Conservation (phyloP, 1,140 invertebrate species). For the Apis dorsata region DNA sequence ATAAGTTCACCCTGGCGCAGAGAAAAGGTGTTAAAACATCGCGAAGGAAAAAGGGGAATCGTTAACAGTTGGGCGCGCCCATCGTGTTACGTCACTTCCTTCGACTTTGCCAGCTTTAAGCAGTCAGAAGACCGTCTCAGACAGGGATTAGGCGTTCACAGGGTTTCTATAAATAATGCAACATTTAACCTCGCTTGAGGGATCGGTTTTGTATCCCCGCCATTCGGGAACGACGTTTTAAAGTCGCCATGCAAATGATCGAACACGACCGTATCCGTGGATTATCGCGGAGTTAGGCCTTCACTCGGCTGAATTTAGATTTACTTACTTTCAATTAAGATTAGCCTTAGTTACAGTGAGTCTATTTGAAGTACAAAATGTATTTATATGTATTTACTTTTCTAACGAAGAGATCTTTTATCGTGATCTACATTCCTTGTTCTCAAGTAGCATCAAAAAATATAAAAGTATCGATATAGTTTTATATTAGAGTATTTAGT, state of each 20-base stretch:
- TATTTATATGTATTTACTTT: not conserved
- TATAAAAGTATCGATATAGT: too few relatives aligned
- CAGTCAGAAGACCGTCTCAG: slow-evolving; percentile 66
- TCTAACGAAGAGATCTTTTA: too few relatives aligned
- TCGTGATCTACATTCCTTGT: too few relatives aligned
- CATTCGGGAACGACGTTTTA: slow-evolving; percentile 22
- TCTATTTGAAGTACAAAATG: not conserved
- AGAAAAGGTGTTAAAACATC: slow-evolving; percentile 31
- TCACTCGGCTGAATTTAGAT: not conserved
- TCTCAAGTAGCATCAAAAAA: too few relatives aligned
- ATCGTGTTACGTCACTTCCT: slow-evolving; percentile 57
- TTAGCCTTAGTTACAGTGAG: not conserved
- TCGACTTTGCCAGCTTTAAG: slow-evolving; percentile 56
- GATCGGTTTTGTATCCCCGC: slow-evolving; percentile 37
- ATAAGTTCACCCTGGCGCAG: not conserved
- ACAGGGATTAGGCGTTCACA: slow-evolving; percentile 64
- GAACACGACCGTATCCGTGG: slow-evolving; percentile 2
- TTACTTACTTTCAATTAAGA: not conserved
- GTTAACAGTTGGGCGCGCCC: slow-evolving; percentile 59
- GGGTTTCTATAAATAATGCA: slow-evolving; percentile 68
- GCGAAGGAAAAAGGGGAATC: slow-evolving; percentile 32
- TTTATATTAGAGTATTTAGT: too few relatives aligned
- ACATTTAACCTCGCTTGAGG: slow-evolving; percentile 50
- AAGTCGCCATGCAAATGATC: slow-evolving; percentile 44
- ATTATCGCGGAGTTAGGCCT: not conserved